Conservation (phyloP, 2,888 invertebrate genomes). For the Drosophila melanosoma region DNA sequence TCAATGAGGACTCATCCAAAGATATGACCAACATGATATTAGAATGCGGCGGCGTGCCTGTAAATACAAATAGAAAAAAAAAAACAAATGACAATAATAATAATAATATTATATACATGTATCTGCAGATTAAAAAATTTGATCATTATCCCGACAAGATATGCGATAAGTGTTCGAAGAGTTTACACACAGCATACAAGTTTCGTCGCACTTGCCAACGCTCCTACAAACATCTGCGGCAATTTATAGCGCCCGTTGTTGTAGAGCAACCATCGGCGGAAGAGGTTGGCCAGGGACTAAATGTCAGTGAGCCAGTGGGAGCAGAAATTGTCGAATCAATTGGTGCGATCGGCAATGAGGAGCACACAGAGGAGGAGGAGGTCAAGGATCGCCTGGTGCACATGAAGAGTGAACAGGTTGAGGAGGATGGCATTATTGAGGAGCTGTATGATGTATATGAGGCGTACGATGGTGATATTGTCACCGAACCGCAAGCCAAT, state of each 20-base stretch:
- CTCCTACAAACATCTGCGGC: conserved; percentile 81
- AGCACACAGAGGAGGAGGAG: conserved; percentile 34
- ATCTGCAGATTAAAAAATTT: conserved; percentile 76
- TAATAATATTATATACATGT: not conserved
- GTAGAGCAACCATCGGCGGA: conserved; percentile 58
- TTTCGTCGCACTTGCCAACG: conserved; percentile 79
- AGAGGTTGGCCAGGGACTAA: conserved; percentile 36
- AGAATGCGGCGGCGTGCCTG: conserved; percentile 83
- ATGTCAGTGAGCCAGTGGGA: conserved; percentile 10
- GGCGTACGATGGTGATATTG: conserved; percentile 73
- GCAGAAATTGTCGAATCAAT: conserved; percentile 46
- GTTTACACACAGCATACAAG: conserved; percentile 75
- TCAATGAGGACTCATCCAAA: conserved; percentile 76
- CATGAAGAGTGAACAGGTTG: conserved; percentile 72
- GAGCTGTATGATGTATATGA: conserved; percentile 80
- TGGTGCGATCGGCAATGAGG: conserved; percentile 11
- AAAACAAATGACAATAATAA: no score
- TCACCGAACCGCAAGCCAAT: conserved; percentile 55
- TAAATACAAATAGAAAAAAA: conserved; percentile 50
- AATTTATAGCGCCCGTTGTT: conserved; percentile 82
- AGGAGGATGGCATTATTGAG: conserved; percentile 78
- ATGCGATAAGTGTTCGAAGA: conserved; percentile 75
- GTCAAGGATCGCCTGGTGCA: conserved; percentile 57
- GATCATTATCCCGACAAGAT: conserved; percentile 83
- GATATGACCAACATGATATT: conserved; percentile 82